Evolutionary conservation across 2,797 vertebrate genomes (phyloP).

Genomic region (Amniataba percoides): DNA sequence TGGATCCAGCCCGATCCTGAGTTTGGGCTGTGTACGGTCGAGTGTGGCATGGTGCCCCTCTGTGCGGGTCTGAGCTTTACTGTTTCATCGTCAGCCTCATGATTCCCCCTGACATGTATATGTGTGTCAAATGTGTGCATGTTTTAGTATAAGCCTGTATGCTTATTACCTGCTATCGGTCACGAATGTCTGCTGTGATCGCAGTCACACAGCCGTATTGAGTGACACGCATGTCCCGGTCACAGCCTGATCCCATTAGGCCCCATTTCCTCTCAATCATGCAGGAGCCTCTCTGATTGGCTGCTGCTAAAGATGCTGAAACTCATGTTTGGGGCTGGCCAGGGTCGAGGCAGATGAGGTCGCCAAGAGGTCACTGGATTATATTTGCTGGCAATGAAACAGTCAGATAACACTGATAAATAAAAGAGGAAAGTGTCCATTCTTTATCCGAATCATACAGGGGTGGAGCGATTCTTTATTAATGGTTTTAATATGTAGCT

Average conservation of each 20-base stretch:
- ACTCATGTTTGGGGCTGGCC: constrained; percentile 54
- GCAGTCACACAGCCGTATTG: constrained; percentile 68
- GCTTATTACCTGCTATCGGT: constrained; percentile 70
- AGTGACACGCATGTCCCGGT: constrained; percentile 72
- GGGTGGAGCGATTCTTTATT: constrained; percentile 6
- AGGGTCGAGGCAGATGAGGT: constrained; percentile 48
- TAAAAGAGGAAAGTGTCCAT: constrained; percentile 15
- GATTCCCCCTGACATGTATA: constrained; percentile 64
- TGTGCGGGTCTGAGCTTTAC: constrained; percentile 21
- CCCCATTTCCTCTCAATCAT: constrained; percentile 82
- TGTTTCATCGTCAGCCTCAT: constrained; percentile 48
- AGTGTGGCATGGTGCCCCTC: not conserved
- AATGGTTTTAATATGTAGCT: constrained; percentile 27
- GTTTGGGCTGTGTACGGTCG: constrained; percentile 10
- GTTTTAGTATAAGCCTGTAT: constrained; percentile 52
- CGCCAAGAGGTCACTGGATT: constrained; percentile 58
- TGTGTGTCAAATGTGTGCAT: constrained; percentile 38
- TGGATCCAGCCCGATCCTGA: constrained; percentile 3
- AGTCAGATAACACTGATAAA: constrained; percentile 44
- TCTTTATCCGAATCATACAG: constrained; percentile 24
- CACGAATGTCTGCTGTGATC: constrained; percentile 63
- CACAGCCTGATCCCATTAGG: constrained; percentile 84
- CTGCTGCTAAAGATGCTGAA: constrained; percentile 71
- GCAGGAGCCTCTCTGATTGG: constrained; percentile 75
- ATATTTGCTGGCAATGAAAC: constrained; percentile 45